These are phyloP conservation scores for Acrocephalus scirpaceus DNA, from an alignment of 2,797 vertebrate genomes.

Conservation along the genomic window DNA sequence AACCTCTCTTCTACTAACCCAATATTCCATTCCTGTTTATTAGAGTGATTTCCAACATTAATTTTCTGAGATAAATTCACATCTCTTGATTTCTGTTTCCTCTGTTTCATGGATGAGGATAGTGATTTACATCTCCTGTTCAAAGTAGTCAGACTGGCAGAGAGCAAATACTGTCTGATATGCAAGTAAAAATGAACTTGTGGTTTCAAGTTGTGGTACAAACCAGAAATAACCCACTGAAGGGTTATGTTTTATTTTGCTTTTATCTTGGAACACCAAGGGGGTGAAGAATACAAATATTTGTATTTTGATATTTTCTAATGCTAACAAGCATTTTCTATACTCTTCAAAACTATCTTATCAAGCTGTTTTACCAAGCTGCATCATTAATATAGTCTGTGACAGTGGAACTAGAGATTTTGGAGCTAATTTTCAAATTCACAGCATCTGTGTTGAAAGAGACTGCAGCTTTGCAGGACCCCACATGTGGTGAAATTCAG, in stretches of 20 bases:
- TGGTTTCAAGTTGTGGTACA: neutral
- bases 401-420: neutral
- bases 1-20: neutral
- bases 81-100: neutral
- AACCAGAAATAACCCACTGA: neutral
- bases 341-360: neutral
- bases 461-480: neutral
- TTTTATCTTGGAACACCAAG: neutral
- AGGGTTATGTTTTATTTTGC: neutral
- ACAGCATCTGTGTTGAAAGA: accelerated
- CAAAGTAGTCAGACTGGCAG: neutral
- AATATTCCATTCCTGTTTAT: neutral
- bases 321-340: neutral
- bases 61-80: neutral
- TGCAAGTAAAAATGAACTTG: neutral
- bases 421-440: neutral
- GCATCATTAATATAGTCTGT: neutral
- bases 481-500: neutral
- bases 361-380: neutral
- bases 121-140: neutral
- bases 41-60: neutral
- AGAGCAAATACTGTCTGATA: neutral
- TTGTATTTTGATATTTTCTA: neutral
- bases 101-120: neutral
- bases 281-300: neutral